These are phyloP conservation scores for Leptodactylus fallax DNA, from an alignment of 2,797 vertebrate species.

Conservation along the genomic window DNA sequence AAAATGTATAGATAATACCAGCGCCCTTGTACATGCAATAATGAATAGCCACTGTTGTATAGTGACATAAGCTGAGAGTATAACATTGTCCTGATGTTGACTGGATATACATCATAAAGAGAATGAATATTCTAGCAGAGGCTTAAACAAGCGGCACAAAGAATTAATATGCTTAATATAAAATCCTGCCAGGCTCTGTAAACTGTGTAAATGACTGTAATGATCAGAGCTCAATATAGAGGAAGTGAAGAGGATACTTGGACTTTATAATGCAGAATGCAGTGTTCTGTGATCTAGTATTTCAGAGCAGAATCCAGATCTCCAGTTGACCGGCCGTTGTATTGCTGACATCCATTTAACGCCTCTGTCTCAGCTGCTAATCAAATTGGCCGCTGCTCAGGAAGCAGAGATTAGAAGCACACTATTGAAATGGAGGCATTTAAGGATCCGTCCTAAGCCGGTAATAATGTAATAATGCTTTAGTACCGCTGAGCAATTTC, in stretches of 20 bases:
- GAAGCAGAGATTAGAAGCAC: constrained; percentile 60
- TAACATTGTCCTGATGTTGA: neutral
- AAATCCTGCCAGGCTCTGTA: neutral
- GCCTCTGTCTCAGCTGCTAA: constrained; percentile 59
- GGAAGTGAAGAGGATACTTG: neutral
- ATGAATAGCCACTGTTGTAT: no score
- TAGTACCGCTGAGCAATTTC: constrained; percentile 61
- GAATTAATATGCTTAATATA: neutral
- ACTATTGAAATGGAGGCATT: constrained; percentile 62
- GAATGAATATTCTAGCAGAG: neutral
- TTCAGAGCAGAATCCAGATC: neutral
- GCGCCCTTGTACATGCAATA: no score
- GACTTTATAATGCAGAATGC: neutral
- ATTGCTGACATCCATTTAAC: constrained; percentile 58
- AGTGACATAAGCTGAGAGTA: no score
- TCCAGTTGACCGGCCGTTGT: constrained; percentile 30
- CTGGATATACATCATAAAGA: neutral
- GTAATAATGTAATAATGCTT: constrained; percentile 64
- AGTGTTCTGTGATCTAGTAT: neutral
- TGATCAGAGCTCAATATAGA: neutral
- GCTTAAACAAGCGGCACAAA: neutral
- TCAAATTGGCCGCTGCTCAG: constrained; percentile 62
- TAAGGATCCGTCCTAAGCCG: constrained; percentile 61
- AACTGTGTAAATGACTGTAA: neutral
- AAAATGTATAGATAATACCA: no score